These are phyloP conservation scores for Drosophila parvula DNA, from an alignment of 1,140 invertebrate species.

Conservation along the genomic window DNA sequence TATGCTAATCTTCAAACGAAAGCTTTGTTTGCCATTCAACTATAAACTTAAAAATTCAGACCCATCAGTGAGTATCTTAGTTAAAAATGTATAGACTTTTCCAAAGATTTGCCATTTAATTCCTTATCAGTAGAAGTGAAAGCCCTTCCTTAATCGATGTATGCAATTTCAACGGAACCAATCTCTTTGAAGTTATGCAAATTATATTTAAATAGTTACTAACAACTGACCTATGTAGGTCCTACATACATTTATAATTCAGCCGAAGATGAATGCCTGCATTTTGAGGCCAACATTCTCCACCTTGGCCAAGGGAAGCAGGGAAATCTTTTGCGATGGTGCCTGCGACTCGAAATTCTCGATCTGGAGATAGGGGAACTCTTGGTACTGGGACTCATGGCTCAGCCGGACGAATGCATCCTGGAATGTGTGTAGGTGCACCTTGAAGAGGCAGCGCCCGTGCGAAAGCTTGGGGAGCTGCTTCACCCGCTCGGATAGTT, in stretches of 20 bases:
- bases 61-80: background rate
- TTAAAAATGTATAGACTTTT: background rate
- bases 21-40: background rate
- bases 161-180: constrained; percentile 12
- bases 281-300: constrained; percentile 61
- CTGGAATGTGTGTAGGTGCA: constrained; percentile 74
- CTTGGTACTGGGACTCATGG: constrained; percentile 71
- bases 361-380: constrained; percentile 76
- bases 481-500: constrained; percentile 64
- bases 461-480: constrained; percentile 51
- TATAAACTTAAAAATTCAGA: constrained; percentile 1
- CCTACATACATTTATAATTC: constrained; percentile 15
- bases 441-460: constrained; percentile 61
- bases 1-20: background rate
- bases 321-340: constrained; percentile 1
- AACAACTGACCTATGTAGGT: background rate
- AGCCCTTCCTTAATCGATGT: background rate
- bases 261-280: constrained; percentile 48
- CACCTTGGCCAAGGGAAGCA: constrained; percentile 60
- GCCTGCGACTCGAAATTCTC: background rate
- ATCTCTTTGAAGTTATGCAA: constrained; percentile 25
- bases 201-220: constrained; percentile 17
- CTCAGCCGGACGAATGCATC: constrained; percentile 56
- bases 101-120: constrained; percentile 11
- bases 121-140: background rate